Percentiles rank a stretch among this genome's conserved stretches.
These are phyloP conservation scores for Mechanitis messenoides DNA, from an alignment of 2,888 invertebrate species.

Conservation along the genomic window DNA sequence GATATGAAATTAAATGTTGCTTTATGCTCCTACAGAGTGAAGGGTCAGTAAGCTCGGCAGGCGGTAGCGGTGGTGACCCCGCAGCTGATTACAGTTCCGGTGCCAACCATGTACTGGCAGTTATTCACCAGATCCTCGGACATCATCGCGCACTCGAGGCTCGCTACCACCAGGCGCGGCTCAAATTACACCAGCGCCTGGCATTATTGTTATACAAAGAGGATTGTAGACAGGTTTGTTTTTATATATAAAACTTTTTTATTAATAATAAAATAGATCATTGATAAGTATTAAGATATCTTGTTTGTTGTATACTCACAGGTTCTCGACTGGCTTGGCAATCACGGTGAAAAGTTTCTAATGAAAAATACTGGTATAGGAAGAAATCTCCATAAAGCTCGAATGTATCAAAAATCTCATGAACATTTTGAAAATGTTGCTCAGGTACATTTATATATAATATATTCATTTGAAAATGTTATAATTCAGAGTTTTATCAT, in stretches of 20 bases:
- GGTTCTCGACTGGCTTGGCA: slow-evolving; percentile 97
- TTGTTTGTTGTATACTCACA: slow-evolving; percentile 44
- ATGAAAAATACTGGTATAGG: slow-evolving; percentile 98
- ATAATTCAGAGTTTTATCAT: background rate
- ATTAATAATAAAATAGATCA: background rate
- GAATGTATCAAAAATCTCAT: slow-evolving; percentile 97
- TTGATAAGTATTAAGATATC: too few relatives aligned
- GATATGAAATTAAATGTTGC: background rate
- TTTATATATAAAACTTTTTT: background rate
- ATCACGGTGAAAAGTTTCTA: slow-evolving; percentile 97
- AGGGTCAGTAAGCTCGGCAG: slow-evolving; percentile 71
- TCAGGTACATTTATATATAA: slow-evolving; percentile 71
- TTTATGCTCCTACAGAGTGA: slow-evolving; percentile 45
- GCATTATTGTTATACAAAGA: slow-evolving; percentile 96
- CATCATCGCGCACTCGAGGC: slow-evolving; percentile 96
- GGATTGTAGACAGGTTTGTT: slow-evolving; percentile 92
- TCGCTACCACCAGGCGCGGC: slow-evolving; percentile 95
- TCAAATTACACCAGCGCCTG: slow-evolving; percentile 94
- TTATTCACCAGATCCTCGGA: slow-evolving; percentile 96
- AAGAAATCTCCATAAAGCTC: slow-evolving; percentile 94
- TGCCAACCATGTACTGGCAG: slow-evolving; percentile 96
- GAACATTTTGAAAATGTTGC: slow-evolving; percentile 99
- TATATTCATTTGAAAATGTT: too few relatives aligned
- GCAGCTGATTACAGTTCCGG: slow-evolving; percentile 98
- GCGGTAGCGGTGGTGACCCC: slow-evolving; percentile 86